phyloP scores from a whole-genome alignment of 2,113 vertebrate genomes.

The Gymnarchus niloticus region DNA sequence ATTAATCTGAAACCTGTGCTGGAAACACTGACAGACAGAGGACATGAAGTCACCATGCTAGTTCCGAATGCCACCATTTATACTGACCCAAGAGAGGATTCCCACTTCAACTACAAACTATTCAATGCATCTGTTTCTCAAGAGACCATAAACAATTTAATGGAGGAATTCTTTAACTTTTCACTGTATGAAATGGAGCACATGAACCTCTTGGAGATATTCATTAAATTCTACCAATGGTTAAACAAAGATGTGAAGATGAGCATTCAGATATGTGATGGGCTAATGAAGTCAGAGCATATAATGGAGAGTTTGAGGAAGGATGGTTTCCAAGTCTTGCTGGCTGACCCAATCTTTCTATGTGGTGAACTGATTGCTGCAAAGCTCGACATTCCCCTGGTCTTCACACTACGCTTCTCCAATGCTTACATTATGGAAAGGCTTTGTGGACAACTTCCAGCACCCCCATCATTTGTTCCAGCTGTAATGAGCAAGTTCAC shows the following conservation, averaged over 20 bases:
- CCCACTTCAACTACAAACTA: constrained; percentile 38
- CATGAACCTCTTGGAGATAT: constrained; percentile 41
- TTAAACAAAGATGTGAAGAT: not conserved
- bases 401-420: constrained; percentile 53
- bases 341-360: constrained; percentile 46
- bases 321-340: constrained; percentile 52
- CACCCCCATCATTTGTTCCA: constrained; percentile 62
- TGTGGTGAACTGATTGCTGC: constrained; percentile 59
- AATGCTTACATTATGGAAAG: constrained; percentile 47
- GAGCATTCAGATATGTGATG: constrained; percentile 38
- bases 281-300: constrained; percentile 47
- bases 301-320: constrained; percentile 52
- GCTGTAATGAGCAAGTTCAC: constrained; percentile 52
- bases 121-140: constrained; percentile 37
- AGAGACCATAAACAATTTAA: constrained; percentile 21
- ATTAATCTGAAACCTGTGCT: constrained; percentile 63
- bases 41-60: constrained; percentile 62
- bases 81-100: constrained; percentile 40
- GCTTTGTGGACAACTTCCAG: constrained; percentile 50
- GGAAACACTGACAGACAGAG: constrained; percentile 47
- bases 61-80: constrained; percentile 14
- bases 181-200: constrained; percentile 47
- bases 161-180: constrained; percentile 42
- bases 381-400: constrained; percentile 50
- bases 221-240: constrained; percentile 26